These are phyloP conservation scores for Trichogramma pretiosum DNA, from an alignment of 1,140 invertebrate genomes.

Conservation along the genomic window DNA sequence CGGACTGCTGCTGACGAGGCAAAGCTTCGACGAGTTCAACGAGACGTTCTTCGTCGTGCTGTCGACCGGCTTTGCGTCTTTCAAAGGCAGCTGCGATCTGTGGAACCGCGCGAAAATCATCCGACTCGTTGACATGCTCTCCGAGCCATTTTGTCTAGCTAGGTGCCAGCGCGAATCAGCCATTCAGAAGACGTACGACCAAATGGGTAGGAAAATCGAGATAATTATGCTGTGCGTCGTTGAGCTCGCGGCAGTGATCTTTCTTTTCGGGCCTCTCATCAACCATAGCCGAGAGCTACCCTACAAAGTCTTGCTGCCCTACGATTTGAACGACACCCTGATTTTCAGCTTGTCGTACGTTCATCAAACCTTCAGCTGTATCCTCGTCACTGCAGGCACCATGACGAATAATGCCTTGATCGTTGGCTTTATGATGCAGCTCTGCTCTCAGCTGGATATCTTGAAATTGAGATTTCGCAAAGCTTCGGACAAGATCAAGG, in stretches of 20 bases:
- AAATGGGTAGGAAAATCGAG: too few species aligned
- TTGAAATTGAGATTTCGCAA: not conserved
- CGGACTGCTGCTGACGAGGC: not conserved
- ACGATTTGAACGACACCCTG: not conserved
- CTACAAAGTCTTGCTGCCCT: constrained; percentile 10
- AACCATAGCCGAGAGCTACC: not conserved
- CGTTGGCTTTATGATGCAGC: constrained; percentile 4
- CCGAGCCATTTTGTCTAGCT: too few species aligned
- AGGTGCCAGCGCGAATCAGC: too few species aligned
- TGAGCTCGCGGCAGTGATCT: too few species aligned
- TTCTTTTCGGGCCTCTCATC: too few species aligned
- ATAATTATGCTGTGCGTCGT: too few species aligned
- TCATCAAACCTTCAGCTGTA: constrained; percentile 1
- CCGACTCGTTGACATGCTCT: too few species aligned
- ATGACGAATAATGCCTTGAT: constrained; percentile 4
- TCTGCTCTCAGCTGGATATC: constrained; percentile 2
- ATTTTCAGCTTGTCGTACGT: constrained; percentile 2
- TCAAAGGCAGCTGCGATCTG: not conserved
- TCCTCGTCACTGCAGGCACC: not conserved
- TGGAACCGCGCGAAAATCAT: too few species aligned
- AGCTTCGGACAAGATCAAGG: not conserved
- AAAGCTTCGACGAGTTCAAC: constrained; percentile 3
- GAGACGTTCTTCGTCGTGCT: constrained; percentile 9
- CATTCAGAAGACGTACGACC: too few species aligned
- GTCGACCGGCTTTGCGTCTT: constrained; percentile 2